phyloP scores from a whole-genome alignment of 2,113 vertebrate genomes.

The Naja naja region DNA sequence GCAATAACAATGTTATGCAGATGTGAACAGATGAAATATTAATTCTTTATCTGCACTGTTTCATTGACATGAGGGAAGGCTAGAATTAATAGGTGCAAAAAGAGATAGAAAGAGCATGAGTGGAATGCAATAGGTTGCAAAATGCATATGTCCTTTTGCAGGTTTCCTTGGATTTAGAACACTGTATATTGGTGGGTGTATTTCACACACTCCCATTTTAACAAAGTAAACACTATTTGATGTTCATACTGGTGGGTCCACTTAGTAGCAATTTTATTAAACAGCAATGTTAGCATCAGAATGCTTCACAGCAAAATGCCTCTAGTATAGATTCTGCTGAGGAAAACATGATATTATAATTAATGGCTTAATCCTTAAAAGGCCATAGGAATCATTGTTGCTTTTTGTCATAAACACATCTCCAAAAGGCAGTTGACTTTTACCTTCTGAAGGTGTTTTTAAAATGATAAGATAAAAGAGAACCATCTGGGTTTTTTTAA shows the following conservation, averaged over 20 bases:
- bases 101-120: neutral
- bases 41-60: neutral
- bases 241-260: neutral
- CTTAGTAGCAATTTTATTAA: neutral
- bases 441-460: neutral
- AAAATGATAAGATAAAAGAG: neutral
- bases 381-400: neutral
- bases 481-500: neutral
- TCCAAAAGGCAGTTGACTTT: neutral
- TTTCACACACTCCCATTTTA: neutral
- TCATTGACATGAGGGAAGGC: neutral
- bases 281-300: neutral
- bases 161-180: neutral
- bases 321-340: neutral
- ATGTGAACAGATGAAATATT: neutral
- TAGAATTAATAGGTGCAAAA: neutral
- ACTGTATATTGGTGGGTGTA: neutral
- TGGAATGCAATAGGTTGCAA: neutral
- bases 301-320: neutral
- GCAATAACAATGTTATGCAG: neutral
- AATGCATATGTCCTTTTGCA: neutral
- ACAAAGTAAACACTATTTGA: neutral
- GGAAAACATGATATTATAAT: neutral
- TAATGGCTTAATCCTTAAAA: neutral
- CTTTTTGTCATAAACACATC: neutral